phyloP scores from a whole-genome alignment of 1,140 invertebrate species.

The Achatina immaculata region DNA sequence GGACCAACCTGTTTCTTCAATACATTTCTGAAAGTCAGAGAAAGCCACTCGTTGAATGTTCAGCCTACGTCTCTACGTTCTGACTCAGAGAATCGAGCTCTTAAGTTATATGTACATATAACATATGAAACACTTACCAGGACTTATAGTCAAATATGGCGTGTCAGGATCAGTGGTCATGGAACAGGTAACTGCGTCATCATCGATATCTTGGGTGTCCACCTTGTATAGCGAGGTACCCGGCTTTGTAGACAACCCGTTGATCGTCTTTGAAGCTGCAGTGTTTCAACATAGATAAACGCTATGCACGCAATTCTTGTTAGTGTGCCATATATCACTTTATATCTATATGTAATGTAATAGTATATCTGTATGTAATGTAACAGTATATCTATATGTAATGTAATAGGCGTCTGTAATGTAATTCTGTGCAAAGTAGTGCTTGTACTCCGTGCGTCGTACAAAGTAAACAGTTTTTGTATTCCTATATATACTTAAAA shows the following conservation, averaged over 20 bases:
- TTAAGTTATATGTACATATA: too few relatives aligned
- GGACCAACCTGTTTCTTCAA: too few relatives aligned
- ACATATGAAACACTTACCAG: constrained; percentile 6
- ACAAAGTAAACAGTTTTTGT: too few relatives aligned
- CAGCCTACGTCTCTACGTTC: too few relatives aligned
- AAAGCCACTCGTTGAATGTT: too few relatives aligned
- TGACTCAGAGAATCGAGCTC: too few relatives aligned
- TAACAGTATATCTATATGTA: neutral
- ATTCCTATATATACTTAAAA: too few relatives aligned
- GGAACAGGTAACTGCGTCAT: constrained; percentile 27
- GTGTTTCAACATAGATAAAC: neutral
- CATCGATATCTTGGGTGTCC: constrained; percentile 1
- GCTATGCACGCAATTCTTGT: neutral
- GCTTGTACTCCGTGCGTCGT: too few relatives aligned
- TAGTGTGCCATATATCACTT: neutral
- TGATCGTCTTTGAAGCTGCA: neutral
- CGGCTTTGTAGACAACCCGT: neutral
- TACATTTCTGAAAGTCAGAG: too few relatives aligned
- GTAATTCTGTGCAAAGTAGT: too few relatives aligned
- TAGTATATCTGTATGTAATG: neutral
- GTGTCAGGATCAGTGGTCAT: constrained; percentile 1
- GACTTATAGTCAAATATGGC: neutral
- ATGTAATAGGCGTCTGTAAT: neutral
- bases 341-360: neutral
- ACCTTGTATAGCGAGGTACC: constrained; percentile 7